phyloP scores from a whole-genome alignment of 2,113 vertebrate species.

The Equus quagga region DNA sequence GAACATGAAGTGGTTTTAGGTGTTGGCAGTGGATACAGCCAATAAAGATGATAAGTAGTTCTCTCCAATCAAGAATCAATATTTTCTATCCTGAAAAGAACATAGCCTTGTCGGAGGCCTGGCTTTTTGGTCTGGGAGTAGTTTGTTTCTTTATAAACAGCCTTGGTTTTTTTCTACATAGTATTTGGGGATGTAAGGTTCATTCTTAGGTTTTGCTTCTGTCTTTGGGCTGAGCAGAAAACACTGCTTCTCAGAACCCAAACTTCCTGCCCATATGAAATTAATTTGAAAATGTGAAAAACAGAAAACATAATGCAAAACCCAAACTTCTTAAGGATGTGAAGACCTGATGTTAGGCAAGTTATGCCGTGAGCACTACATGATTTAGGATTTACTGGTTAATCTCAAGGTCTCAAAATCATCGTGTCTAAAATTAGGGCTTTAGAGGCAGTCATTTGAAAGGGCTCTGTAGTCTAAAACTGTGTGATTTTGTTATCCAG shows the following conservation, averaged over 20 bases:
- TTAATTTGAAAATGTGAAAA: neutral
- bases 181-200: neutral
- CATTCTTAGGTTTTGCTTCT: neutral
- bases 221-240: neutral
- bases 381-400: neutral
- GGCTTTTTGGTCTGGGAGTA: neutral
- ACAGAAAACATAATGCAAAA: neutral
- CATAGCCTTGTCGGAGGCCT: neutral
- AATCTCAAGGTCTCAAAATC: neutral
- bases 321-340: neutral
- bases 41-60: neutral
- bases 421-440: neutral
- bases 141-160: neutral
- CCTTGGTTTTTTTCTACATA: neutral
- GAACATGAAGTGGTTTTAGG: neutral
- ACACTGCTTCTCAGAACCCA: neutral
- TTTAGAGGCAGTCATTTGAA: neutral
- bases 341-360: neutral
- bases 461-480: neutral
- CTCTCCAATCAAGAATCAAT: neutral
- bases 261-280: neutral
- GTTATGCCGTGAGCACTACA: neutral
- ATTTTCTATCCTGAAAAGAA: neutral
- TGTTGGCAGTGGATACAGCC: neutral
- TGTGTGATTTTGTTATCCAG: neutral